Evolutionary conservation across 2,888 invertebrate genomes (phyloP).

Genomic region (Harpalus rubripes): DNA sequence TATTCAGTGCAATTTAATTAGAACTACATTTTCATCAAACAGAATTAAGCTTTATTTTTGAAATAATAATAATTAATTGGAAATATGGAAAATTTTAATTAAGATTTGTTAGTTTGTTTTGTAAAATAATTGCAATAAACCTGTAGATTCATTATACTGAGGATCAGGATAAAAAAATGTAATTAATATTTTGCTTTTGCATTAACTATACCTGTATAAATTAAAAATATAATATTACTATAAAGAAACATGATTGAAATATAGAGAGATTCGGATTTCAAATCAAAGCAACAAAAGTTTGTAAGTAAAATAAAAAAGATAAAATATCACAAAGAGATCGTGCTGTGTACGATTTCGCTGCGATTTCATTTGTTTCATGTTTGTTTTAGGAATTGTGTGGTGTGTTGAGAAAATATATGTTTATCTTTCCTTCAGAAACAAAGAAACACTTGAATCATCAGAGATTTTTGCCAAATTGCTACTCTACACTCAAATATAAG

Average conservation of each 20-base stretch:
- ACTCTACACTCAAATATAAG: background rate
- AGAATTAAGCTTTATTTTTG: background rate
- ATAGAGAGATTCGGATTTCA: constrained; percentile 3
- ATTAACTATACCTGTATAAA: background rate
- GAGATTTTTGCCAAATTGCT: constrained; percentile 1
- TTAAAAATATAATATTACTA: background rate
- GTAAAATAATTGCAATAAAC: too few species aligned
- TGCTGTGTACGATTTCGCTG: constrained; percentile 20
- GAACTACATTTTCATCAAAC: too few species aligned
- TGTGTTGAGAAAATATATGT: constrained; percentile 57
- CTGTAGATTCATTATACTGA: too few species aligned
- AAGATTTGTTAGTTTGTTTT: too few species aligned
- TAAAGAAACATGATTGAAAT: constrained; percentile 4
- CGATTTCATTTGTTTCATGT: constrained; percentile 48
- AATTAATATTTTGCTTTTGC: background rate
- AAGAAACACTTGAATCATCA: constrained; percentile 16
- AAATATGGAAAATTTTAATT: too few species aligned
- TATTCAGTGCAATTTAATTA: too few species aligned
- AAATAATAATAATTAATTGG: background rate
- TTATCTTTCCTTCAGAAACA: constrained; percentile 35
- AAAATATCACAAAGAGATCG: constrained; percentile 38
- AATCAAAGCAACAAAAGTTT: constrained; percentile 16
- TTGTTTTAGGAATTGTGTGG: constrained; percentile 60
- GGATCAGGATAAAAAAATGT: too few species aligned
- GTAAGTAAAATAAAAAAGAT: constrained; percentile 26